Evolutionary conservation across 2,113 vertebrate genomes (phyloP).

Genomic region (Rallus limicola): DNA sequence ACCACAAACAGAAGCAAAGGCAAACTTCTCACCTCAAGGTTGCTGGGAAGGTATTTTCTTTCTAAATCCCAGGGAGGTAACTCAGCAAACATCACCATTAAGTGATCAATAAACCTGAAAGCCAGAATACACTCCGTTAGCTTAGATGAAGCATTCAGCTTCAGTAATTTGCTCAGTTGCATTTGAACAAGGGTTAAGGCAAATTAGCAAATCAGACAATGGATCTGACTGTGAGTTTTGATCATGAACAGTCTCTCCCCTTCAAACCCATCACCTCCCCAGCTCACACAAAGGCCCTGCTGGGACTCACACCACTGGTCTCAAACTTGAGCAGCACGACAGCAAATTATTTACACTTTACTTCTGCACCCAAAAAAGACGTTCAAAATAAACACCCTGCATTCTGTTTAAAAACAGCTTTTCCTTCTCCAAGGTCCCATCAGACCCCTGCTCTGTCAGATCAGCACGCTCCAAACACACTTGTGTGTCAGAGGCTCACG

Average conservation of each 20-base stretch:
- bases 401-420: not conserved
- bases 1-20: not conserved
- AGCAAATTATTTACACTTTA: not conserved
- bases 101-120: constrained; percentile 90
- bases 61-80: constrained; percentile 91
- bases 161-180: not conserved
- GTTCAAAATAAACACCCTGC: not conserved
- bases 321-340: not conserved
- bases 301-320: not conserved
- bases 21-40: constrained; percentile 84
- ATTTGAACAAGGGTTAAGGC: not conserved
- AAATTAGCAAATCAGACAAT: not conserved
- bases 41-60: constrained; percentile 84
- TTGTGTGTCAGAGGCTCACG: not conserved
- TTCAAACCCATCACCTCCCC: not conserved
- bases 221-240: not conserved
- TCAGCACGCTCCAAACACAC: not conserved
- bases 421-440: not conserved
- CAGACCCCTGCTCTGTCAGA: not conserved
- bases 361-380: not conserved
- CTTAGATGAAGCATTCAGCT: not conserved
- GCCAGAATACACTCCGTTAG: constrained; percentile 6
- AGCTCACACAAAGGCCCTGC: not conserved
- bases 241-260: not conserved
- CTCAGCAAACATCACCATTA: constrained; percentile 91